Base-by-base conservation (phyloP, 2,888 invertebrate genomes). In the Drosophila phalerata region DNA sequence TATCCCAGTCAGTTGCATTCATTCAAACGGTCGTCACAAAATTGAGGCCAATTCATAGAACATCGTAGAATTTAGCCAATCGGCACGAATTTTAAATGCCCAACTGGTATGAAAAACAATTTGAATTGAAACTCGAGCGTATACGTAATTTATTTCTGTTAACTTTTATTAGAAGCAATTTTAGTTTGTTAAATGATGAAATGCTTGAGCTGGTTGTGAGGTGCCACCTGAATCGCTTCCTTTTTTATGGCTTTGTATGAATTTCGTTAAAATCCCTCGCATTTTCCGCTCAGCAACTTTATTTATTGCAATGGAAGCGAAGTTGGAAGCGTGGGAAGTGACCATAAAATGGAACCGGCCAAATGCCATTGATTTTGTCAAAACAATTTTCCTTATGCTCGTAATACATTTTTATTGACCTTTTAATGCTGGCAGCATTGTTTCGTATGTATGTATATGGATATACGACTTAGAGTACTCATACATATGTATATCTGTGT, bases 331-430 rank as follows among this genome's bases (percentile, higher is more conserved):
- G 25, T 43, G 57, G 60, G 70, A 68, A 67, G 66, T 66, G 65
- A 52, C 49, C 65, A 73, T 85, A 71, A 85, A 69, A 71, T 15
- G 45, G 11, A 51, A 45, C 51, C 17, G 57, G 11, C 51, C 49
- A 52, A 60, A 56, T 63, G 57, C 47, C 70, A 73, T 79, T 79
- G 79, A 79, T 77, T 77, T 73, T 63, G 61, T 55, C 65, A 77
- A 79, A 79, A 77, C 77, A 79, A 79, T 79, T 74, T 68, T 71
- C 61, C 60, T 77, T 77, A 66, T 69, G 66, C 61, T 69, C 69
- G 78, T 72, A 75, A 86, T 82, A 84, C 74, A 78, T 80, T 77
- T 84, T 84, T 87, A 87, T 84, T 75, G 80, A 70, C 69, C 71
- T 87, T 73, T 71, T 64, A 77, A 73, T 73, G 81, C 47, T 28